Evolutionary conservation across 2,888 invertebrate species (phyloP), one percentile per base, ranked within the genome.

Genomic region (Ormyrus pomaceus): DNA sequence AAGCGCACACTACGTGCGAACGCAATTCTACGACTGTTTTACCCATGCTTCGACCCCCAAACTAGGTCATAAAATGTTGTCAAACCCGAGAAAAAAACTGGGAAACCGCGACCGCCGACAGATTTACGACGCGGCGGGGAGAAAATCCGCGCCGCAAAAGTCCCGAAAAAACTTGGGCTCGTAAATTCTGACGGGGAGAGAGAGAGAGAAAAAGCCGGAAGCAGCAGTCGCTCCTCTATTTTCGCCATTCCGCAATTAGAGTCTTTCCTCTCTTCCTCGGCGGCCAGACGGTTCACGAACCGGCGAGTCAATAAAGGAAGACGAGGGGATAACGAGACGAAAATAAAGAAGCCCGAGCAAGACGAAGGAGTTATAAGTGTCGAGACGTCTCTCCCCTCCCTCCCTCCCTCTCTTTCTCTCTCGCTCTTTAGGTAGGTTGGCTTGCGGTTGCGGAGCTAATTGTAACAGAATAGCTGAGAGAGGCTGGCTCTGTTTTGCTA

Each of bases 191-290:
- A 53, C 11, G n/a, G 13, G 56, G 34, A 34, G 34, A 34, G 34
- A 34, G 34, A 34, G 34, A 3, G 34, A 34, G 61, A 72, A 73
- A 51, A 74, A 79, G 75, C 75, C 75, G 79, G 79, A 80, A 80
- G 79, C 70, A 62, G 66, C 62, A 45, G 59, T 62, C 59, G 59
- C 71, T 71, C 59, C 61, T 75, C 79, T 80, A 80, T 80, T 80
- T 71, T 76, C 66, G 71, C 79, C 71, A 48, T 71, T 75, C 66
- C 65, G 75, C 65, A 76, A 71, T 80, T 75, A 80, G 79, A 70
- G 69, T 13, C 51, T 65, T 34, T 13, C 56, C 51, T 10, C 50
- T 50, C 58, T 11, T 46, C 51, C 50, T 34, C 34, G 46, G 55
- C 55, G 73, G 64, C 64, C 50, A 65, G 76, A 66, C 53, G 56